Evolutionary conservation across 2,797 vertebrate species (phyloP).

Genomic region (Rhincodon typus): DNA sequence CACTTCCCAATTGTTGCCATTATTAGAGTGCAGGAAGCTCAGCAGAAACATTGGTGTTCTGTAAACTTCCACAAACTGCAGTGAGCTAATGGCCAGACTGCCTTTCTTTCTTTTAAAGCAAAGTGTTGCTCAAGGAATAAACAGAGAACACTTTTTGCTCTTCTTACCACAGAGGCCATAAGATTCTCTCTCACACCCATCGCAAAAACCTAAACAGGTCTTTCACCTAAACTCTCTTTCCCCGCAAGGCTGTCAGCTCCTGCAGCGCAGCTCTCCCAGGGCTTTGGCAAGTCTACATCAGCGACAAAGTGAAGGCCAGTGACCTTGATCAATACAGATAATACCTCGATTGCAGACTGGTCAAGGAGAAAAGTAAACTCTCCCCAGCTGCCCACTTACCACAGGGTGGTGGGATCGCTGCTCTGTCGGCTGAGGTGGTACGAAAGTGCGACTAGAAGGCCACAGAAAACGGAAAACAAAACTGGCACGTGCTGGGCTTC

Average conservation of each 20-base stretch:
- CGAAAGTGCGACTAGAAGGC: constrained; percentile 75
- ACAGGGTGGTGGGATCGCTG: constrained; percentile 79
- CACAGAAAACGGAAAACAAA: constrained; percentile 82
- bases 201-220: too few relatives aligned
- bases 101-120: too few relatives aligned
- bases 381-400: constrained; percentile 55
- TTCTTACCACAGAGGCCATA: neutral
- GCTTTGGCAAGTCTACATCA: neutral
- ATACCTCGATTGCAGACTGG: neutral
- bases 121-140: neutral
- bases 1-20: neutral
- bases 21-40: neutral
- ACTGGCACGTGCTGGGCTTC: constrained; percentile 82
- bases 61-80: neutral
- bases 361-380: neutral
- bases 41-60: neutral
- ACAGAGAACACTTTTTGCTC: neutral
- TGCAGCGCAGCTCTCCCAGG: neutral
- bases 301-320: neutral
- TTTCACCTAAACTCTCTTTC: too few relatives aligned
- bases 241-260: neutral
- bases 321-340: neutral
- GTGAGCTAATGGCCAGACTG: too few relatives aligned
- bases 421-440: constrained; percentile 86
- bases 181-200: neutral